Conservation (phyloP, 2,888 invertebrate species). For the Mongoloraphidia duomilia region DNA sequence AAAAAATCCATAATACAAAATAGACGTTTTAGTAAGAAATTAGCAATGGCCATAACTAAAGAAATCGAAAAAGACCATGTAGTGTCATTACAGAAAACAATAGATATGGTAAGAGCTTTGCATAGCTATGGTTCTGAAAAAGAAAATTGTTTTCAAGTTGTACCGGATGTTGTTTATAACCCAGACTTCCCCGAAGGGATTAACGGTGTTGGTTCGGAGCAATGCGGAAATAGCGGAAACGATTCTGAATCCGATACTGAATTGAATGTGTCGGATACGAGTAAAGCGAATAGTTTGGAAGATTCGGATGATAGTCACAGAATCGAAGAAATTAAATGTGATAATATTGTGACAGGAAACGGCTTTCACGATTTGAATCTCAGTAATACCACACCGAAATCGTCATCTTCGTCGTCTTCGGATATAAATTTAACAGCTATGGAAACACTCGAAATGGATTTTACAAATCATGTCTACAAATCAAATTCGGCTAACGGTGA, state of each 20-base stretch:
- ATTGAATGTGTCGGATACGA: background rate
- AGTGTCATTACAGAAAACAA: slow-evolving; percentile 1
- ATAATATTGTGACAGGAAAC: background rate
- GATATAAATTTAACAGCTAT: slow-evolving; percentile 1
- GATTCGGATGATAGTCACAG: background rate
- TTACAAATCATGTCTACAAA: background rate
- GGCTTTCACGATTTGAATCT: background rate
- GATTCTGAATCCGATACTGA: slow-evolving; percentile 5
- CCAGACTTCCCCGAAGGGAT: slow-evolving; percentile 3
- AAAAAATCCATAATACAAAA: slow-evolving; percentile 14
- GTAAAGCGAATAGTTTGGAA: background rate
- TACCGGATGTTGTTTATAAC: slow-evolving; percentile 9
- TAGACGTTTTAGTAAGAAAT: slow-evolving; percentile 10
- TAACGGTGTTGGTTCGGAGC: slow-evolving; percentile 6
- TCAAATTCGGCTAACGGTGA: too few species aligned
- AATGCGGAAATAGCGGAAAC: background rate
- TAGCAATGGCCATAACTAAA: slow-evolving; percentile 19
- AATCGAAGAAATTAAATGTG: background rate
- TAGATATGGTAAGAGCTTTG: slow-evolving; percentile 4
- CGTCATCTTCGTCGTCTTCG: background rate
- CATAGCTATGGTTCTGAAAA: slow-evolving; percentile 6
- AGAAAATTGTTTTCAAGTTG: slow-evolving; percentile 11
- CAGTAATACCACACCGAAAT: background rate
- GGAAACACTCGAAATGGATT: slow-evolving; percentile 4
- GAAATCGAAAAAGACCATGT: slow-evolving; percentile 24